Base-by-base conservation (phyloP, 2,113 vertebrate species). In the Paedocypris sp. region DNA sequence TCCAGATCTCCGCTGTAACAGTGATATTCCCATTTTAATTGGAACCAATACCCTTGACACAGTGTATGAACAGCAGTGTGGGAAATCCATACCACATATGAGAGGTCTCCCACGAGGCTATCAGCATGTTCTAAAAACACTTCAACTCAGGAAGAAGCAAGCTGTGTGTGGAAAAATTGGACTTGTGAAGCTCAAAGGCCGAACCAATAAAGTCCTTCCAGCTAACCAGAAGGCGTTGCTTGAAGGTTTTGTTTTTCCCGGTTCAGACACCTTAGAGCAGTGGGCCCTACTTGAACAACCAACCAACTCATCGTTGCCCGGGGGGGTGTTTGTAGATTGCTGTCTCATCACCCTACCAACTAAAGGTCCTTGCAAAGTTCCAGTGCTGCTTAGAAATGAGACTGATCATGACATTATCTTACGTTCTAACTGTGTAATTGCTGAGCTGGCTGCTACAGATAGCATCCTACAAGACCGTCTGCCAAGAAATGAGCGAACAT, bases 281-380 rank as follows among this genome's bases (percentile, higher is more conserved):
- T 64, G 1, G n/a, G n/a, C n/a, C n/a, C n/a, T n/a, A n/a, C n/a
- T 64, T 22, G 62, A 64, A 31, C 52, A 57, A 35, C 62, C 62
- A 28, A n/a, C n/a, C 6, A 28, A 20, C 6, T 42, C 28, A 13
- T 18, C 19, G 4, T 48, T 62, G 10, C 58, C 33, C n/a, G 50
- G 66, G 2, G 50, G 66, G 3, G 26, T 62, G 10, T 19, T 68
- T 54, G 50, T 56, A 4, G 59, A 62, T 3, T 26, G 58, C 32
- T 62, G 42, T 11, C 58, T 67, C 48, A 23, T 56, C 10, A 56
- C 41, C 1, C 25, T 62, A 6, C 25, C 50, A 1, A 32, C 28
- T 10, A 48, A 62, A 2, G 5, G 4, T 7, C 39, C 15, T 15
- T 4, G 54, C 12, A 61, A 47, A 1, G 5, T 67, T 19, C 10